Base-by-base conservation (phyloP, 2,113 vertebrate genomes). In the Thryonomys swinderianus region DNA sequence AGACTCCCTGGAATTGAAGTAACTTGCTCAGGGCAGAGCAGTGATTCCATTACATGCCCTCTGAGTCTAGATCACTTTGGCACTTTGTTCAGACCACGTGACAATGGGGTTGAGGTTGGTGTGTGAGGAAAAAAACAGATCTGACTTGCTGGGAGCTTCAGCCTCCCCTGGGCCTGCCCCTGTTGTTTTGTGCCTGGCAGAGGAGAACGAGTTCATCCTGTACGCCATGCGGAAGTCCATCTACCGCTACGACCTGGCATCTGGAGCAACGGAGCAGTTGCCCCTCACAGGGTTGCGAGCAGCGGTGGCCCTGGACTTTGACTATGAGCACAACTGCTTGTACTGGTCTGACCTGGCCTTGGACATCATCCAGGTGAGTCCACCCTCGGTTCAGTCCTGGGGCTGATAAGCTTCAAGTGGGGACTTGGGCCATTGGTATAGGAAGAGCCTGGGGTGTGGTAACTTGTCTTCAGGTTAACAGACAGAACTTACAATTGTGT, bases 121-220 rank as follows among this genome's bases (percentile, higher is more conserved):
- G 10, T 37, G 11, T 71, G 59, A 84, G 11, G 11, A 25, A 7
- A 21, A 40, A 30, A 53, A 6, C 0, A 18, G 61, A 61, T 6
- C 34, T n/a, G 83, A 10, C 1, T 0, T 64, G 40, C 23, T 7
- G 10, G 74, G 79, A 32, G 14, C 45, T 13, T 13, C 7, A 7
- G 20, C 61, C 27, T 10, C 18, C 30, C 42, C 48, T 5, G 0
- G 30, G 23, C 2, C 48, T 6, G 7, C 6, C 34, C 32, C 64
- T 0, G 0, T 32, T 85, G 92, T 40, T 76, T 97, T 98, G 64
- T 85, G 81, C 96, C 88, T 62, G 57, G 81, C 97, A 99, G 99
- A 99, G 98, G 99, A 99, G 98, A 99, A 99, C 1, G 99, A 99
- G 97, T 99, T 99, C 97, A 99, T 99, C 96, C 98, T 99, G 90